Percentiles rank a stretch among this genome's conserved stretches.
phyloP scores from a whole-genome alignment of 2,113 vertebrate genomes.

The Cranoglanis bouderius region DNA sequence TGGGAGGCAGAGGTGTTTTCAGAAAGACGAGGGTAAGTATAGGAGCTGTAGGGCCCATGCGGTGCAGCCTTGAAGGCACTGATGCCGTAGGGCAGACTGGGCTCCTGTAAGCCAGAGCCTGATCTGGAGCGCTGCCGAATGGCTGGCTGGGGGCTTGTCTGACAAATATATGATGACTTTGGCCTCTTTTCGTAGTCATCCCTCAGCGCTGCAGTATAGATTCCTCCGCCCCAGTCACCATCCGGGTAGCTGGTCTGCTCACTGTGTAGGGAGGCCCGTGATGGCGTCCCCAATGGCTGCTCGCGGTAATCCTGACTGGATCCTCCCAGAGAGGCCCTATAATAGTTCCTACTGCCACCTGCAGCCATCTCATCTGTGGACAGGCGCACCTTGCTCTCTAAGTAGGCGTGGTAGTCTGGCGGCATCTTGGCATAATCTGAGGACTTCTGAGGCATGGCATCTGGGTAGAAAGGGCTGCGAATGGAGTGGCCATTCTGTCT shows the following conservation, averaged over 20 bases:
- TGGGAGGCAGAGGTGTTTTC: slow-evolving; percentile 80
- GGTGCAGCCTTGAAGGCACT: slow-evolving; percentile 86
- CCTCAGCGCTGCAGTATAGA: slow-evolving; percentile 62
- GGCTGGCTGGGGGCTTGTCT: slow-evolving; percentile 88
- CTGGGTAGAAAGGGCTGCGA: slow-evolving; percentile 84
- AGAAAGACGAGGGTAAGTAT: slow-evolving; percentile 94
- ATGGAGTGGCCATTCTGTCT: slow-evolving; percentile 88
- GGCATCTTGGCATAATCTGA: slow-evolving; percentile 81
- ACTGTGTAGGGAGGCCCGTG: slow-evolving; percentile 82
- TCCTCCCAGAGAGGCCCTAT: slow-evolving; percentile 71
- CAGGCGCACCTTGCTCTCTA: slow-evolving; percentile 83
- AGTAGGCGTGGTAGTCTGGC: slow-evolving; percentile 83
- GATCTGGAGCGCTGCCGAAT: slow-evolving; percentile 93
- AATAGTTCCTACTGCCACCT: slow-evolving; percentile 68
- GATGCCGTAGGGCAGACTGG: slow-evolving; percentile 82
- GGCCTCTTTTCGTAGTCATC: slow-evolving; percentile 92
- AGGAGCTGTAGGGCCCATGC: slow-evolving; percentile 92
- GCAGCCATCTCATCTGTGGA: slow-evolving; percentile 73
- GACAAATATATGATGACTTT: slow-evolving; percentile 89
- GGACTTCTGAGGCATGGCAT: slow-evolving; percentile 83
- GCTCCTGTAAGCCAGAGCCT: slow-evolving; percentile 94
- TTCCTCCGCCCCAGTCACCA: slow-evolving; percentile 82
- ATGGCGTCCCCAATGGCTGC: slow-evolving; percentile 80
- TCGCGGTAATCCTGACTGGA: slow-evolving; percentile 86
- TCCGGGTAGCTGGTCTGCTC: slow-evolving; percentile 87